Base-by-base conservation (phyloP, 2,888 invertebrate species). In the Cheilosia pagana region DNA sequence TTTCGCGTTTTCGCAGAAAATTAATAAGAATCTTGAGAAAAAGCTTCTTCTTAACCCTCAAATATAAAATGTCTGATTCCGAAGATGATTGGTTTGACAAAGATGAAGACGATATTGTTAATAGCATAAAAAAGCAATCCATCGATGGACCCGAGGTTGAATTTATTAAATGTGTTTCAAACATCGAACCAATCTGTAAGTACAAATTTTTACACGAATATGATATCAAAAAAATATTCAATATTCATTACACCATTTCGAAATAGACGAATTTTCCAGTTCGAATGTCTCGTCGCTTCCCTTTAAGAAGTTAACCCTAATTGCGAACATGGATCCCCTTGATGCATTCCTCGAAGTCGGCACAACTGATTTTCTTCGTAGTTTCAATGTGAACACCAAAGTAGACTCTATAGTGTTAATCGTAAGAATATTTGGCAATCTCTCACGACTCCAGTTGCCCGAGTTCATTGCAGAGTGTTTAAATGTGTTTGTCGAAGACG, bases 61-160 rank as follows among this genome's bases (percentile, higher is more conserved):
- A 63, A 70, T 41, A 43, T 28, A 86, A 68, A 55, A 88, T 87
- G 87, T 87, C 87, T 43, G 88, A 87, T 62, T 87, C 86, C 4
- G 88, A 87, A 60, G 88, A 88, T 39, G 92, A 92, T 87, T 92
- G 92, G 92, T 92, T 92, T 41, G 88, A 89, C 12, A 90, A 91
- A 72, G 91, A 92, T 67, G 90, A 91, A 57, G 89, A 91, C 23
- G 89, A 90, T 16, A 87, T 92, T 45, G 88, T 90, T 1, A 87
- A 89, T 67, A 88, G 87, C 53, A 86, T 90, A 35, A 87, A 88
- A 81, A 87, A 88, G 19, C 87, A 88, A n/a, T 79, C 87, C 57
- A 72, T 41, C 25, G 76, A 21, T 75, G 81, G 59, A 39, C 87
- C 68, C 41, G 78, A 74, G 50, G 68, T 62, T 10, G 79, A 67